Conservation (phyloP, 1,140 invertebrate genomes). For the Calephelis nemesis region DNA sequence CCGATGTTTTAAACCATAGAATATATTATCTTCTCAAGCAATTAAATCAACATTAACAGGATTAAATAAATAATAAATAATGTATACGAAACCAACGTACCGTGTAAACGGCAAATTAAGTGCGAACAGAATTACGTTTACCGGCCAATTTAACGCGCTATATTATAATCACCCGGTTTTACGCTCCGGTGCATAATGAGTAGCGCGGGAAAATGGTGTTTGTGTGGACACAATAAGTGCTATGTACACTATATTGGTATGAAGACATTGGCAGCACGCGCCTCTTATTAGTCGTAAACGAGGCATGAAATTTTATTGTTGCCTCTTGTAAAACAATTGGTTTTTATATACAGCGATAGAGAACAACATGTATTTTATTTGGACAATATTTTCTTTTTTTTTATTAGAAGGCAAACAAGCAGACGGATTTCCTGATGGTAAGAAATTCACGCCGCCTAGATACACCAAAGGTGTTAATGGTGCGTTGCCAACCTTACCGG, state of each 20-base stretch:
- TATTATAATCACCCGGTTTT: constrained; percentile 15
- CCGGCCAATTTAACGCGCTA: constrained; percentile 27
- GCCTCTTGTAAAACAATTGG: neutral
- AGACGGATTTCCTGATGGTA: no score
- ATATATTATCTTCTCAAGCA: no score
- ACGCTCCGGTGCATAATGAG: constrained; percentile 8
- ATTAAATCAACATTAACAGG: neutral
- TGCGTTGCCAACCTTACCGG: no score
- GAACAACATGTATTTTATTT: no score
- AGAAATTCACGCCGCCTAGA: no score
- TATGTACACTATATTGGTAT: neutral
- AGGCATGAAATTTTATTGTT: constrained; percentile 14
- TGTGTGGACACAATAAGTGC: neutral
- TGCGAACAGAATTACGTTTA: constrained; percentile 29
- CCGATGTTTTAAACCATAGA: no score
- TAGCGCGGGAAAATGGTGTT: neutral
- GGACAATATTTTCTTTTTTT: no score
- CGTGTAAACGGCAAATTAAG: constrained; percentile 26
- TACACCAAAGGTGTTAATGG: no score
- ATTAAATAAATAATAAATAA: neutral
- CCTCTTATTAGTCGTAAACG: neutral
- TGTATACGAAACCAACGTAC: constrained; percentile 25
- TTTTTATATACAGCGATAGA: neutral
- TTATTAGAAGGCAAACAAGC: no score
- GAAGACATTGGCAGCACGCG: constrained; percentile 10